Evolutionary conservation across 2,113 vertebrate genomes (phyloP), one percentile per base, ranked within the genome.

Genomic region (Tragelaphus buxtoni): DNA sequence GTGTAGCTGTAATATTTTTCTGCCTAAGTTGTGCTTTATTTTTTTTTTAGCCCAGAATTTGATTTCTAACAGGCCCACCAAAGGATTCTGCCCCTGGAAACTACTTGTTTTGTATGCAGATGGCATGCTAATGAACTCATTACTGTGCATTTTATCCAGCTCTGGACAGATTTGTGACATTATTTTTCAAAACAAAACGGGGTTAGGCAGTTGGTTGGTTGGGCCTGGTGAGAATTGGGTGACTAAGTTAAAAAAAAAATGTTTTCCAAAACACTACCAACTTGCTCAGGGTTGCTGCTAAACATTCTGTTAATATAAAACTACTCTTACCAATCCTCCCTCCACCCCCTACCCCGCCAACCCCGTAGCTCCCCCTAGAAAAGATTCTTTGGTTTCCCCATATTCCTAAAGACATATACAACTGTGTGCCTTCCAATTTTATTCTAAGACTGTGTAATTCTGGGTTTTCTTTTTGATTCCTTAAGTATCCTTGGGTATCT

Each of bases 101-200:
- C 79, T 81, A 80, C 96, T 89, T 76, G 82, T 97, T 98, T 97
- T 98, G 95, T 95, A 98, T 96, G 97, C 98, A 98, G 97, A 98
- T 98, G 98, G 94, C 98, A 97, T 69, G 97, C 95, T 98, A 98
- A 99, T 98, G 98, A 98, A 98, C 96, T 98, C 97, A 98, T 98
- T 98, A 98, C 86, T 97, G 97, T 98, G 97, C 97, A 98, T 98
- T 99, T 98, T 98, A 98, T 97, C 98, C 95, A 88, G 93, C 91
- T 95, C 98, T 98, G 97, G 92, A 98, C 94, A 97, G 86, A 98
- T 98, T 97, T 98, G 94, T 94, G 94, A 98, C 95, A 94, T 98
- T 98, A 97, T 95, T 97, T 98, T 97, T 97, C 93, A 97, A 98
- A 98, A 97, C 86, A 94, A 98, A 98, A 97, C 74, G 2, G n/a